Conservation (phyloP, 37 sponge, comb jelly and placozoan species). For the Diacarnus erythraeanus region DNA sequence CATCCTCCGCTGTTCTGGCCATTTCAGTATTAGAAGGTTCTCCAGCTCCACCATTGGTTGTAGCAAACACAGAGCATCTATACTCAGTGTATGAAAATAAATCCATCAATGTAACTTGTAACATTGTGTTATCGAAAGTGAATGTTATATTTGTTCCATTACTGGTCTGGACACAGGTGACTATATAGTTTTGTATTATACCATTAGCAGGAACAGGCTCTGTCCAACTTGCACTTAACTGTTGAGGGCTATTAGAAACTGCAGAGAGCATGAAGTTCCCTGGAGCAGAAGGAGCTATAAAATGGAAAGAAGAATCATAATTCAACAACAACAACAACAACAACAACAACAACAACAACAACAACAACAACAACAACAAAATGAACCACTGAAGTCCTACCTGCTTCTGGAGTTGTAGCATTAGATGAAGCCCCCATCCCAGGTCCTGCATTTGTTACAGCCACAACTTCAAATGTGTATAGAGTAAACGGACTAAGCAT, state of each 20-base stretch:
- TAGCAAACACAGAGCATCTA: constrained; percentile 46
- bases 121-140: neutral
- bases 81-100: constrained; percentile 42
- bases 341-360: neutral
- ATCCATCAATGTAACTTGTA: neutral
- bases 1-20: constrained; percentile 29
- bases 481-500: neutral
- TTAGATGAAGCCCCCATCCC: neutral
- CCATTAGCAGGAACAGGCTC: constrained; percentile 39
- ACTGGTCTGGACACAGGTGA: neutral
- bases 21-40: constrained; percentile 3
- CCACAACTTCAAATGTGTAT: constrained; percentile 2
- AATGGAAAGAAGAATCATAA: neutral
- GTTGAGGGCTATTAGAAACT: neutral
- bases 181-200: constrained; percentile 22
- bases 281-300: constrained; percentile 20
- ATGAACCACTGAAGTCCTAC: neutral
- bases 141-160: neutral
- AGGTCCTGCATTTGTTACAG: neutral
- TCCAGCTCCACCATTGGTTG: constrained; percentile 49
- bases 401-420: neutral
- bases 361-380: constrained; percentile 5
- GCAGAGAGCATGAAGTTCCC: neutral
- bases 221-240: constrained; percentile 24
- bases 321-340: constrained; percentile 3